Evolutionary conservation across 2,888 invertebrate species (phyloP), one percentile per base, ranked within the genome.

Genomic region (Caenorhabditis wallacei): DNA sequence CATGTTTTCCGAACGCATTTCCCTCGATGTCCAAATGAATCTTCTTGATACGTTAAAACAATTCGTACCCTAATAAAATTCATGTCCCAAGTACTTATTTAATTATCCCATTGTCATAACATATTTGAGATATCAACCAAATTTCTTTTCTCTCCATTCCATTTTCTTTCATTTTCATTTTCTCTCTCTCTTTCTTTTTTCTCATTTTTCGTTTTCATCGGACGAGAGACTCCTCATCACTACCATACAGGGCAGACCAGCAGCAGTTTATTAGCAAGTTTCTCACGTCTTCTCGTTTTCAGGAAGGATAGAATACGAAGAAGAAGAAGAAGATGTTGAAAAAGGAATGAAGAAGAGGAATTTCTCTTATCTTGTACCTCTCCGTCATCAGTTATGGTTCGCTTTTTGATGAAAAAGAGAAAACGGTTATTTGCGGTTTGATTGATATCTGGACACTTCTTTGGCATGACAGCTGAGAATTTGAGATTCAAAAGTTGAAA

Each of bases 221-320:
- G 66, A 66, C 66, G 53, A 66, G 66, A 66, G 66, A 66, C 66
- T 64, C 63, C 46, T 43, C 46, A 18, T 10, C 10, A 48, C 35
- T 35, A 64, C 51, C 64, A 66, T 20, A 54, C 43, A 51, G 43
- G 56, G n/a, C 16, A n/a, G 18, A 69, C 18, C n/a, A 43, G 70
- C 57, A 61, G 61, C 37, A 61, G 71, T 59, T 71, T 61, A 37
- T 71, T 71, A 71, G 71, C 71, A 71, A 71, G 71, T 71, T 71
- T 71, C 51, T 71, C 51, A 51, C 71, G 51, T 51, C 71, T 48
- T 70, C 71, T 71, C 71, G 71, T 61, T 71, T 71, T 71, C 71
- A 71, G 71, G 71, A 71, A 71, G 30, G 54, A 35, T 18, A 13
- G 40, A 18, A 56, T 26, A 56, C 4, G 64, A 30, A 26, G 53